A percentile compares a stretch with the other conserved stretches of the same genome.
These are phyloP conservation scores for Rhagonycha lutea DNA, from an alignment of 2,888 invertebrate species.

Conservation along the genomic window DNA sequence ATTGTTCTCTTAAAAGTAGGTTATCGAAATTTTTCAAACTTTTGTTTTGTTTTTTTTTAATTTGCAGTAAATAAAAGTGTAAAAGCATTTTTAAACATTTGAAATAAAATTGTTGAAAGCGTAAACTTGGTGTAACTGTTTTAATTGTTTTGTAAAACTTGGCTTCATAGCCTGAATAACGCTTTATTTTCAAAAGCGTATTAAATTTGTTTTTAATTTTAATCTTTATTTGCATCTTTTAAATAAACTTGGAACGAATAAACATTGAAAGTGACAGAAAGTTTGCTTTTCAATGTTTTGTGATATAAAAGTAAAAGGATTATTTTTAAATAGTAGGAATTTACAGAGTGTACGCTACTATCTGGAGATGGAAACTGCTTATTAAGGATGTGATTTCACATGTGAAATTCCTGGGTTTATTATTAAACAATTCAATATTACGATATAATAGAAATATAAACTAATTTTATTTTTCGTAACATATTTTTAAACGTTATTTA, in stretches of 20 bases:
- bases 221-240: neutral
- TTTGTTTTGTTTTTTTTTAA: neutral
- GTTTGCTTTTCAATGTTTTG: neutral
- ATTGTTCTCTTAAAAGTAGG: neutral
- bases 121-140: neutral
- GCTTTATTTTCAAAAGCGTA: neutral
- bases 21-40: neutral
- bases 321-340: too few species aligned
- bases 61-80: neutral
- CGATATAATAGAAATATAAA: too few species aligned
- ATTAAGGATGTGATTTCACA: too few species aligned
- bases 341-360: too few species aligned
- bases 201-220: neutral
- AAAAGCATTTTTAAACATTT: neutral
- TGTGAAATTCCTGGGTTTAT: too few species aligned
- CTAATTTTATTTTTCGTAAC: too few species aligned
- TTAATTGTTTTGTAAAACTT: neutral
- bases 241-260: neutral
- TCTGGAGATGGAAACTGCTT: too few species aligned
- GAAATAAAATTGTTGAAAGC: neutral
- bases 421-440: too few species aligned
- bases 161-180: neutral
- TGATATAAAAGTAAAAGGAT: too few species aligned
- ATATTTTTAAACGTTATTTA: too few species aligned
- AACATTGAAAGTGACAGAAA: neutral